These are phyloP conservation scores for Sycophila texana DNA, from an alignment of 2,888 invertebrate genomes.

Conservation along the genomic window DNA sequence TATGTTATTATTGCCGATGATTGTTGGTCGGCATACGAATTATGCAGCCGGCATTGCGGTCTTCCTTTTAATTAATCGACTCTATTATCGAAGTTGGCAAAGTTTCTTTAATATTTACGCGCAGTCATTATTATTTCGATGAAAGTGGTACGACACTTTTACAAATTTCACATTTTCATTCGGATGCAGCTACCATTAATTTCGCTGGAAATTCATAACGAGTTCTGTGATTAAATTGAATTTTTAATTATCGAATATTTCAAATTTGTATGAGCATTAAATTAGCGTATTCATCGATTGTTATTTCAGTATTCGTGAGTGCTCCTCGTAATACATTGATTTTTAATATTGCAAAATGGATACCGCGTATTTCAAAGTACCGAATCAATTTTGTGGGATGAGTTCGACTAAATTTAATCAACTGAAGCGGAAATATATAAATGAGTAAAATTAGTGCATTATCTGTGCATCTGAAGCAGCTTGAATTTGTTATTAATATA, in stretches of 20 bases:
- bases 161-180: background rate
- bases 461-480: no score
- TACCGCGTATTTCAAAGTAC: no score
- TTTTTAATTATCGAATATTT: background rate
- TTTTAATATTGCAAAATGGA: no score
- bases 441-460: no score
- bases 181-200: background rate
- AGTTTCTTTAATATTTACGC: slow-evolving; percentile 13
- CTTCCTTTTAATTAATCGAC: slow-evolving; percentile 35
- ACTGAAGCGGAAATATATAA: no score
- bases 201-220: background rate
- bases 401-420: no score
- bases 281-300: no score
- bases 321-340: no score
- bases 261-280: background rate
- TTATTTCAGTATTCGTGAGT: no score
- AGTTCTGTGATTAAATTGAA: background rate
- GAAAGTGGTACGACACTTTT: background rate
- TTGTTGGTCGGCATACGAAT: slow-evolving; percentile 19
- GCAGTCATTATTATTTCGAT: background rate
- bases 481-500: no score
- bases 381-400: no score
- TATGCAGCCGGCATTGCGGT: slow-evolving; percentile 13
- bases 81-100: slow-evolving; percentile 16
- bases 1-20: no score